Base-by-base conservation (phyloP, 2,113 vertebrate genomes). In the Bos indicus region DNA sequence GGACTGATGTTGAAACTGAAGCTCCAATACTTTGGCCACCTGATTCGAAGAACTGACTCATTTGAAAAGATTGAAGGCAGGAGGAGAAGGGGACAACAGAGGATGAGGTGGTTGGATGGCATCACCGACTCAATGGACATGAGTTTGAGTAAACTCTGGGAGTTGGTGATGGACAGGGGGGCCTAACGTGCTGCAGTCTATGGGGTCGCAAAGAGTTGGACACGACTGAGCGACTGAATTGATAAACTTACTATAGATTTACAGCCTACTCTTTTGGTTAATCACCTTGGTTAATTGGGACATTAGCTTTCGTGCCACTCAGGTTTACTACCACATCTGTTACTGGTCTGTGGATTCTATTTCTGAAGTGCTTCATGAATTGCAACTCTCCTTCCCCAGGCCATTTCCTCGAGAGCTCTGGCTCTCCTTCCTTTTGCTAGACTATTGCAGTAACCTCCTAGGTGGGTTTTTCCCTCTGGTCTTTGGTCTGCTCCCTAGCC, bases 171-270 rank as follows among this genome's bases (percentile, higher is more conserved):
- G 19, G 10, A 71, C n/a, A 71, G 19, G n/a, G n/a, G 2, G 8
- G 10, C 67, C n/a, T 71, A 23, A n/a, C 5, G 0, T 71, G 10
- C 10, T 71, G 19, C 67, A 40, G 19, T 40, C 2, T 19, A 23
- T 71, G n/a, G 19, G n/a, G 67, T 71, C 1, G 0, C 4, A 71
- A 71, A 71, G n/a, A 71, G 67, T 23, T 11, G n/a, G n/a, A 40
- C 67, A 71, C 0, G 0, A 23, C 19, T 40, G n/a, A 40, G 5
- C 1, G 0, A 71, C n/a, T 40, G 67, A 40, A 71, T 6, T 71
- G 67, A 1, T 33, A 23, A 64, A 11, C 19, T n/a, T 40, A 7
- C 2, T 60, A 21, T 36, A 21, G 46, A 30, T 51, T 81, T 48
- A 28, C 15, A 30, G 0, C 51, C 14, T 43, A 11, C 3, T 71